These are phyloP conservation scores for Acanthoscelides obtectus DNA, from an alignment of 2,888 invertebrate species.

Conservation along the genomic window DNA sequence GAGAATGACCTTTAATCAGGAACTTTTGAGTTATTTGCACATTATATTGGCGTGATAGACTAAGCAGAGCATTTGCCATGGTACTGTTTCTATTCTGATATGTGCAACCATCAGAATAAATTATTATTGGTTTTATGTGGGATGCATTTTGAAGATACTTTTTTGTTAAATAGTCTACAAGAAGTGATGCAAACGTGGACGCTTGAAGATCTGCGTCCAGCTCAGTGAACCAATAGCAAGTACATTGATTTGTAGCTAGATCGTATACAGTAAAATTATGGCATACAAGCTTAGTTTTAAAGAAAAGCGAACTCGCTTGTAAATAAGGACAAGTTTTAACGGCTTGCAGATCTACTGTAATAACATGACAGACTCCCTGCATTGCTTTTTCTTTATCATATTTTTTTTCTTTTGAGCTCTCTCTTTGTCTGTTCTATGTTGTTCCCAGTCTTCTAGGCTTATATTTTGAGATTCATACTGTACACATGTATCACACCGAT, in stretches of 20 bases:
- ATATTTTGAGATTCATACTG: constrained; percentile 25
- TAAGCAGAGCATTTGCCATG: too few species aligned
- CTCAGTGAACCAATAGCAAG: constrained; percentile 28
- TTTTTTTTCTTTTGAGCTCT: constrained; percentile 24
- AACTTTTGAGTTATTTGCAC: constrained; percentile 17
- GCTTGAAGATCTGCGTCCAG: constrained; percentile 15
- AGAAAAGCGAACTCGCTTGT: constrained; percentile 24
- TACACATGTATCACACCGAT: constrained; percentile 25
- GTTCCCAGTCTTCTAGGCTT: constrained; percentile 19
- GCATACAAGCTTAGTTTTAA: constrained; percentile 30
- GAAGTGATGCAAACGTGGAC: constrained; percentile 12
- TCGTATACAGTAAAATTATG: constrained; percentile 33
- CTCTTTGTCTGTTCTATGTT: constrained; percentile 10
- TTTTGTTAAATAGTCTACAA: constrained; percentile 15
- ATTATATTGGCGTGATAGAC: background rate
- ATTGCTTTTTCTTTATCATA: constrained; percentile 22
- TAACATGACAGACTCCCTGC: constrained; percentile 15
- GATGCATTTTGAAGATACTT: background rate
- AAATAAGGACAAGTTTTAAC: constrained; percentile 26
- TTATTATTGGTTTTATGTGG: background rate
- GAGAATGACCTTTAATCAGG: constrained; percentile 22
- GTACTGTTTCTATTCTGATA: too few species aligned
- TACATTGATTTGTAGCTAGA: constrained; percentile 19
- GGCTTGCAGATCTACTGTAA: constrained; percentile 27
- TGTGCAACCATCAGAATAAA: too few species aligned